Evolutionary conservation across 2,113 vertebrate species (phyloP), one percentile per base, ranked within the genome.

Genomic region (Polyodon spathula): DNA sequence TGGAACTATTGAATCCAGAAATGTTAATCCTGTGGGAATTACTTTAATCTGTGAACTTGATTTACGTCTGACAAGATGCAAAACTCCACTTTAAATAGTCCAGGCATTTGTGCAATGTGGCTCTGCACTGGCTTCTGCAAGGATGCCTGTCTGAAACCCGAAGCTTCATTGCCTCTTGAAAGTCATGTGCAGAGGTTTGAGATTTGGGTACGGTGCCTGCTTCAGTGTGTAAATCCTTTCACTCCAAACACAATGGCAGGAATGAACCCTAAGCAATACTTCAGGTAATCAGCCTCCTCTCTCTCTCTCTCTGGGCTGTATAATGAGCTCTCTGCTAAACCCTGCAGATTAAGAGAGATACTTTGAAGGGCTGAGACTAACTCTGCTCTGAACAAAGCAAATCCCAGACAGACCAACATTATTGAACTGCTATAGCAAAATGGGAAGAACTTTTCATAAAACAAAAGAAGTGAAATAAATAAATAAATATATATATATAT

Each of bases 51-150:
- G 61, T 48, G 37, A 40, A 57, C 37, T n/a, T 50, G 42, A 58
- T 57, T 56, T 63, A 48, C 48, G 41, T 50, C 37, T 27, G 54
- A 55, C 27, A 53, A 62, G 40, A 55, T 62, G 16, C 27, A 5
- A 62, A 57, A 40, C n/a, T 6, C 56, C 41, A 56, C 44, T 57
- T 55, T 63, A 48, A n/a, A 56, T n/a, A 63, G 54, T 57, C 10
- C 11, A 54, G 9, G 16, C 27, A 15, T 12, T 12, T 40, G 8
- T 17, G n/a, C 38, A 51, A 37, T 17, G 58, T 54, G 14, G 14
- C 48, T 63, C 48, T 42, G 50, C 46, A 40, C 37, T 48, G n/a
- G 51, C 4, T 42, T 43, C 57, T 51, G 7, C 40, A 27, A 50
- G 43, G 38, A 56, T 57, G 44, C 27, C 53, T 54, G 16, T 16